Conservation (phyloP, 2,113 vertebrate species). For the Meles meles region DNA sequence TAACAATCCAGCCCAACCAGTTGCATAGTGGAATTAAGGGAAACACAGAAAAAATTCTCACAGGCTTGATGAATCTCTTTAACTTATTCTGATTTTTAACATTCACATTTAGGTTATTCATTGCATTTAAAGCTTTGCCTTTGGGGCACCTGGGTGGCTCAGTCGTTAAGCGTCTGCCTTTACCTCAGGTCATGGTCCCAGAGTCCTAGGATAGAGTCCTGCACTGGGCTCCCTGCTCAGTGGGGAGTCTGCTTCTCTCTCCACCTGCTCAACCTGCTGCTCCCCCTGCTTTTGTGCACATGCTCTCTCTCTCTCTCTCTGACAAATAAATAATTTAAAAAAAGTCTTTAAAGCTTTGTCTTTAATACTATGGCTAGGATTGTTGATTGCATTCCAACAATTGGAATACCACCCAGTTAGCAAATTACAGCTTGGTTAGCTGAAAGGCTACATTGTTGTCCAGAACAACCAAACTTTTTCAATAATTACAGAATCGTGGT, state of each 20-base stretch:
- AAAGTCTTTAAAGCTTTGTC: conserved; percentile 85
- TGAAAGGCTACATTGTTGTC: conserved; percentile 89
- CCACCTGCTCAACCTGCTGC: too few species aligned
- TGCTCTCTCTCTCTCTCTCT: too few species aligned
- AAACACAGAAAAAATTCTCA: conserved; percentile 83
- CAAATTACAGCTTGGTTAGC: conserved; percentile 90
- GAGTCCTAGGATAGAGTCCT: too few species aligned
- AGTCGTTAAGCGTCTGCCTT: too few species aligned
- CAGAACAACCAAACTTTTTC: conserved; percentile 85
- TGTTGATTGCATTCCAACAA: conserved; percentile 85
- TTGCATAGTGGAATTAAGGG: conserved; percentile 89
- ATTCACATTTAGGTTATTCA: conserved; percentile 94
- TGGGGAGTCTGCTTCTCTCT: too few species aligned
- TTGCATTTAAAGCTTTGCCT: conserved; percentile 87
- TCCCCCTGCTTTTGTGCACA: too few species aligned
- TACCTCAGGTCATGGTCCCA: too few species aligned
- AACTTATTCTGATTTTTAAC: conserved; percentile 89
- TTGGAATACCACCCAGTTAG: conserved; percentile 85
- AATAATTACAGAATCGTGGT: conserved; percentile 77
- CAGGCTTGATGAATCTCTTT: conserved; percentile 85
- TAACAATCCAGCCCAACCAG: conserved; percentile 86
- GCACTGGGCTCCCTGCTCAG: too few species aligned
- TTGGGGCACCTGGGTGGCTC: conserved; percentile 30
- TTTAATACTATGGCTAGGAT: conserved; percentile 79
- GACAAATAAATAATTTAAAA: too few species aligned